A percentile compares a stretch with the other conserved stretches of the same genome.
These are phyloP conservation scores for Pocota personata DNA, from an alignment of 2,888 invertebrate species.

Conservation along the genomic window DNA sequence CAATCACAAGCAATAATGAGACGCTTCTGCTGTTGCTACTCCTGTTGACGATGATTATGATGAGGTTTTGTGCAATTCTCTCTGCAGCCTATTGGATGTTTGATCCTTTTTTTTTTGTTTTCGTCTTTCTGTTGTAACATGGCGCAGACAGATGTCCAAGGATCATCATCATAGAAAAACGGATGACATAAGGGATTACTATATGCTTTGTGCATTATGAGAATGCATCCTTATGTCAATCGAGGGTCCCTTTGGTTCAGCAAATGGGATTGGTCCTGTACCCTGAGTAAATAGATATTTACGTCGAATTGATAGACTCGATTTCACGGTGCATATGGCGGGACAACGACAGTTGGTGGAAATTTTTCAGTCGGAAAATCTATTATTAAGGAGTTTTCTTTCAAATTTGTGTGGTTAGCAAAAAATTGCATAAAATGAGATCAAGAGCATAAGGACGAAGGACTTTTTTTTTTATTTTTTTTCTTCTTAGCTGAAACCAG, in stretches of 20 bases:
- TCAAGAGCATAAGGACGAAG: constrained; percentile 4
- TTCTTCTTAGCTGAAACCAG: background rate
- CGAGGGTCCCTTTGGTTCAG: constrained; percentile 9
- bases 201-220: constrained; percentile 58
- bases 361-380: constrained; percentile 68
- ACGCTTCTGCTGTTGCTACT: constrained; percentile 44
- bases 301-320: constrained; percentile 39
- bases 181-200: constrained; percentile 69
- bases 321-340: constrained; percentile 68
- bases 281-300: constrained; percentile 67
- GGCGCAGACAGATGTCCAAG: constrained; percentile 72
- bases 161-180: constrained; percentile 53
- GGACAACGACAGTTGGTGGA: constrained; percentile 65
- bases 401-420: constrained; percentile 33
- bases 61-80: constrained; percentile 71
- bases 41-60: constrained; percentile 56
- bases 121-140: constrained; percentile 38
- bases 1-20: constrained; percentile 51
- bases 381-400: constrained; percentile 28
- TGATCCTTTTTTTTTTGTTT: constrained; percentile 33
- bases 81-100: constrained; percentile 49
- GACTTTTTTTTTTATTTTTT: background rate
- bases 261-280: constrained; percentile 50
- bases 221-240: constrained; percentile 67
- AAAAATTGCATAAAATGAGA: constrained; percentile 63